Evolutionary conservation across 1,140 invertebrate species (phyloP), one percentile per base, ranked within the genome.

Genomic region (Danaus melanippus): DNA sequence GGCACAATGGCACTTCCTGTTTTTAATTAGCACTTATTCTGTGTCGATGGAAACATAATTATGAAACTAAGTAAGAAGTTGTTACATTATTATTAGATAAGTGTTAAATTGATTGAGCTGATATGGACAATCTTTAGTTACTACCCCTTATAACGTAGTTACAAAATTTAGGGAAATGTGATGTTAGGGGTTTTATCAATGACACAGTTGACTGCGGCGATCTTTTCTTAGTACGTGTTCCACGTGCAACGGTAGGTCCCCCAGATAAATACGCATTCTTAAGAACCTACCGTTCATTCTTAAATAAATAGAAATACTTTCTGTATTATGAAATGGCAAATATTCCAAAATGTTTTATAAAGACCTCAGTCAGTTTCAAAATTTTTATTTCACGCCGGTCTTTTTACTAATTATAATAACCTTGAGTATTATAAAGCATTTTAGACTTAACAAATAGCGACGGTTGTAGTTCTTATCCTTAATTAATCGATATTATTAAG

Each of bases 1-100:
- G 84, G 84, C 84, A 86, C 82, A 85, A 83, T 74, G 69, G 84
- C 84, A 86, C 84, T 86, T 85, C 84, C 84, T 85, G 82, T 86
- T 86, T 86, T 86, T 83, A 78, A 86, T 84, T 86, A 84, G 84
- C 84, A 86, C 84, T 83, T 86, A 85, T 85, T 86, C 80, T 84
- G 84, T 86, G 84, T 86, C 84, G 84, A 83, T 80, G 78, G 74
- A 86, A 81, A 76, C 80, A 79, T 84, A 73, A 86, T 80, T 86
- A 86, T 79, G 67, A 82, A 82, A 76, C 66, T 83, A 85, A 84
- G 71, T 86, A 84, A 86, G 79, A 82, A 82, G 84, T 86, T 86
- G 84, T 86, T 86, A 84, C 80, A 85, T 86, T 86, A 86, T 84
- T 85, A 84, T 84, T 86, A 86, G 80, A 68, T 86, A 86, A 86